A percentile compares a stretch with the other conserved stretches of the same genome.
These are phyloP conservation scores for Halictus quadricinctus DNA, from an alignment of 2,888 invertebrate species.

Conservation along the genomic window DNA sequence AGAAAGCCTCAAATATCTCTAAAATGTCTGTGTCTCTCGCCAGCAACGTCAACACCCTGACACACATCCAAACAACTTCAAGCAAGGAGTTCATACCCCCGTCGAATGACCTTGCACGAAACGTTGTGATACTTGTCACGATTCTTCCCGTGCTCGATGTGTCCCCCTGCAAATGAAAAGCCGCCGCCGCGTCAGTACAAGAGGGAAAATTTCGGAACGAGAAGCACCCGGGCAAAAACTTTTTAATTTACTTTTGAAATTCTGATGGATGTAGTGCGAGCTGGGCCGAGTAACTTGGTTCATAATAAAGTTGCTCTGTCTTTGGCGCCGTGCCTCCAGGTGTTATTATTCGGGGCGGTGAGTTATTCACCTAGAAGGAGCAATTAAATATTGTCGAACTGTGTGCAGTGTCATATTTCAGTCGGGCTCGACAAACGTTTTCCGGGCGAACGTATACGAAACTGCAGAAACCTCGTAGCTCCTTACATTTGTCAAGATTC, in stretches of 20 bases:
- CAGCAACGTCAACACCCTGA: background rate
- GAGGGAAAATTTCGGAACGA: background rate
- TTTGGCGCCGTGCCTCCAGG: conserved; percentile 37
- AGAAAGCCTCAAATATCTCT: background rate
- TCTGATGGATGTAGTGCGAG: conserved; percentile 6
- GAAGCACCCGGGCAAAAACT: background rate
- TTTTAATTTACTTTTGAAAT: conserved; percentile 24
- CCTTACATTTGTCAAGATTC: conserved; percentile 66
- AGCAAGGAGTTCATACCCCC: background rate
- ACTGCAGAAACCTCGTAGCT: conserved; percentile 42
- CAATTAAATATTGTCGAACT: conserved; percentile 68
- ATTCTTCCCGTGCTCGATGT: background rate
- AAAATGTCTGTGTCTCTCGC: background rate
- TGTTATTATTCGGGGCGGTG: conserved; percentile 51
- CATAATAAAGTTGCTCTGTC: conserved; percentile 38
- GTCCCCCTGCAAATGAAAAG: background rate
- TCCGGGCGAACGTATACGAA: conserved; percentile 56
- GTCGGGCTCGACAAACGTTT: conserved; percentile 63
- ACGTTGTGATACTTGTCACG: background rate
- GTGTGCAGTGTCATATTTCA: conserved; percentile 59
- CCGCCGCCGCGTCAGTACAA: too few relatives aligned
- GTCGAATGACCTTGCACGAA: background rate
- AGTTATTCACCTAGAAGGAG: conserved; percentile 62
- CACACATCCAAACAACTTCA: background rate
- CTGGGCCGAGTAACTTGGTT: conserved; percentile 21